Evolutionary conservation across 1,140 invertebrate genomes (phyloP), one percentile per base, ranked within the genome.

Genomic region (Ostrea denselamellosa): DNA sequence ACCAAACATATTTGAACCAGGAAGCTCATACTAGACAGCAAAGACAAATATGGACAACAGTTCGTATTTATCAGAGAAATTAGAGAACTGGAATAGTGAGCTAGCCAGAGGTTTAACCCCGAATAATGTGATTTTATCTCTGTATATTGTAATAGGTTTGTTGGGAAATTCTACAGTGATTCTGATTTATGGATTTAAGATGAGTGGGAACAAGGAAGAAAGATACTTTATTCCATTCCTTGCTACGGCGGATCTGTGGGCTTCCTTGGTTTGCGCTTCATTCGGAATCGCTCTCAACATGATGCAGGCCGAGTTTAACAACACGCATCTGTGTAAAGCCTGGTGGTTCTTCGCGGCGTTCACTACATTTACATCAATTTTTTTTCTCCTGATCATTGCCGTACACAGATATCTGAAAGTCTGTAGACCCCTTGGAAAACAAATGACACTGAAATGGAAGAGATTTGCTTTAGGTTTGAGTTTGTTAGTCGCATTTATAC

Each of bases 191-290:
- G 28, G 17, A 17, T 19, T 86, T 52, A 44, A 34, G 19, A 62
- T 82, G 12, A 25, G 25, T 8, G 25, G 19, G 0, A 83, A 56
- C 17, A 51, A 86, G 4, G 81, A 83, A 19, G 86, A 87, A 4
- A n/a, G 85, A 19, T 88, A 82, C 68, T 86, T 86, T 14, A 88
- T 88, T 34, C 87, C 87, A 19, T 34, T 77, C 17, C 54, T 88
- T 17, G 77, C 71, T 44, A n/a, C 58, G 2, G 54, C 83, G 2
- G 87, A 88, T 58, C 52, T 86, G 19, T 19, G 62, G 1, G 77
- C 85, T 17, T 86, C 25, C n/a, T 19, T 68, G 0, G 56, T 86
- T 12, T 86, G 85, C 28, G 56, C 85, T 53, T 83, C 71, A 1
- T 86, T 86, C 65, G 77, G 77, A 19, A 65, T 88, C 44, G 28